Evolutionary conservation across 1,140 invertebrate genomes (phyloP), one percentile per base, ranked within the genome.

Genomic region (Cryptotermes secundus): DNA sequence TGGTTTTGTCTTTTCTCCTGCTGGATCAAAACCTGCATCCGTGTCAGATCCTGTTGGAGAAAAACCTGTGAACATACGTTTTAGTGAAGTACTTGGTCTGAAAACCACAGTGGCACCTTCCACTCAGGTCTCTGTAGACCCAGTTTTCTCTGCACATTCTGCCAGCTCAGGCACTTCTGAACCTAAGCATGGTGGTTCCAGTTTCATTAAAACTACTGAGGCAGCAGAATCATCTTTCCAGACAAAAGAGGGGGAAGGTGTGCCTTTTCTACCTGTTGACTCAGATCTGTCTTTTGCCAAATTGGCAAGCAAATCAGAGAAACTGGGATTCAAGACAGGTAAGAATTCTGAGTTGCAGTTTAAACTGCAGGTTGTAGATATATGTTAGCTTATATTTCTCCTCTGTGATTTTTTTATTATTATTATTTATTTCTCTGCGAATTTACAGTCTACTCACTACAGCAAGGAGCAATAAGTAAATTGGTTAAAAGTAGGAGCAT

Each of bases 241-340:
- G 59, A 26, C 26, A 31, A 31, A 31, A 72, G 59, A 72, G 4
- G 36, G 14, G 49, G 83, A 83, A 49, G 59, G 45, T 72, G 83
- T 83, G 34, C 83, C 83, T 34, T 83, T 83, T 34, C 83, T 83
- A 14, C 84, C 84, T 65, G 31, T 14, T 26, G 80, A 81, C 65
- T 84, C 80, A 45, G 81, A 9, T 80, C 80, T 84, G 3, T 80
- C 84, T 65, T 91, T 91, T 88, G 89, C 90, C 10, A 87, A 83
- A 65, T 85, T 89, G 38, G 86, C 86, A 16, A 82, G 85, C 24
- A 45, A 83, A 45, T 83, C 86, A 26, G 85, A 88, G 0, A 79
- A 88, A 53, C 84, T 85, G 34, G 86, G 86, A 0, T 91, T 91
- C 38, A 89, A 89, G 85, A 87, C 34, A 85, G 89, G 89, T 89